phyloP scores from a whole-genome alignment of 2,888 invertebrate species.

The Ferdinandea cuprea region DNA sequence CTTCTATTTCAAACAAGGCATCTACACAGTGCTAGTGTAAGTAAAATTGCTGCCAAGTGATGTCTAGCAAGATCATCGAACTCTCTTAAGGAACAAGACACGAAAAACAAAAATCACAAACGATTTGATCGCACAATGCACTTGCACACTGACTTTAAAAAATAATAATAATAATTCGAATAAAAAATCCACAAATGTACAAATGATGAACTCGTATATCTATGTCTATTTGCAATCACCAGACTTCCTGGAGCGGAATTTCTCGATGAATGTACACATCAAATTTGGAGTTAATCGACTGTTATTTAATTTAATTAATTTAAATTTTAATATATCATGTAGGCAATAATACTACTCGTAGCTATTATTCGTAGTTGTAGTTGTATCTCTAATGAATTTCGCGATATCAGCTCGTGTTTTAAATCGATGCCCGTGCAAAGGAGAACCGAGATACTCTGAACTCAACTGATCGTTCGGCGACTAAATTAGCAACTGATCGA shows the following conservation, averaged over 20 bases:
- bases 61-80: conserved; percentile 66
- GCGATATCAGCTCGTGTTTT: conserved; percentile 54
- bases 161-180: not conserved
- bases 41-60: conserved; percentile 34
- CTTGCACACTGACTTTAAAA: conserved; percentile 38
- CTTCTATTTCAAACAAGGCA: conserved; percentile 19
- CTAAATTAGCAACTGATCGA: conserved; percentile 74
- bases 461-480: conserved; percentile 70
- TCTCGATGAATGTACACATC: conserved; percentile 5
- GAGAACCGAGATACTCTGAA: conserved; percentile 58
- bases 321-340: conserved; percentile 6
- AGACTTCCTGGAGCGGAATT: conserved; percentile 33
- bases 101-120: no score
- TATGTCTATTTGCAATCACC: conserved; percentile 12
- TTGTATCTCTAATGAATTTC: conserved; percentile 59
- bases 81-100: conserved; percentile 54
- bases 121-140: conserved; percentile 53
- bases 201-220: conserved; percentile 1
- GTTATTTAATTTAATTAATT: conserved; percentile 25
- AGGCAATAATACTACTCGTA: not conserved
- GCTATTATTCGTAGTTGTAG: conserved; percentile 30
- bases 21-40: conserved; percentile 7
- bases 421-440: conserved; percentile 49
- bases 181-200: conserved; percentile 28
- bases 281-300: not conserved